phyloP scores from a whole-genome alignment of 2,888 invertebrate species.

The Myathropa florea region DNA sequence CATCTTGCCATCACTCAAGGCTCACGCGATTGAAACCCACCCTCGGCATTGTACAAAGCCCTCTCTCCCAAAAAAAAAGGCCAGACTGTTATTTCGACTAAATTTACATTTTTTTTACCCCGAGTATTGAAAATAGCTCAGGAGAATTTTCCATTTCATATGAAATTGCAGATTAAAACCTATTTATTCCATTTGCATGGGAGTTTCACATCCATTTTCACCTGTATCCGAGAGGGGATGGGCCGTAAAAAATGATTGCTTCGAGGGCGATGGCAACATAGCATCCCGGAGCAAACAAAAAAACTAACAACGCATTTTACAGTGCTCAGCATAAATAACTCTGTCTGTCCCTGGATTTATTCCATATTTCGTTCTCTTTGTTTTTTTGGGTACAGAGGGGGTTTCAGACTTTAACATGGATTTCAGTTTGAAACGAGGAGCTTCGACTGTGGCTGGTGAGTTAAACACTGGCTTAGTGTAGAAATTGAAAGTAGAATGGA shows the following conservation, averaged over 20 bases:
- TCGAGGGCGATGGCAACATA: neutral
- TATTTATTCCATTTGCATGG: neutral
- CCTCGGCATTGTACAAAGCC: neutral
- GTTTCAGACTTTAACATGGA: no score
- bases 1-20: neutral
- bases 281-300: neutral
- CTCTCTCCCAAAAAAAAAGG: neutral
- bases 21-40: neutral
- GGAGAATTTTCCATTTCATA: neutral
- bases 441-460: neutral
- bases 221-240: neutral
- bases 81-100: neutral
- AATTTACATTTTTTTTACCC: neutral
- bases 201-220: constrained; percentile 4
- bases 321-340: neutral
- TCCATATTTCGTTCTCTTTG: neutral
- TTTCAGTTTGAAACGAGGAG: neutral
- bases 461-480: neutral
- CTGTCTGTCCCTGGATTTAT: neutral
- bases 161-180: neutral
- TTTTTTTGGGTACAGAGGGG: neutral
- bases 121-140: neutral
- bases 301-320: neutral
- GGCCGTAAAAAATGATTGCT: constrained; percentile 14
- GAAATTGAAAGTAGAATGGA: neutral